Evolutionary conservation across 2,113 vertebrate genomes (phyloP).

Genomic region (Alces alces): DNA sequence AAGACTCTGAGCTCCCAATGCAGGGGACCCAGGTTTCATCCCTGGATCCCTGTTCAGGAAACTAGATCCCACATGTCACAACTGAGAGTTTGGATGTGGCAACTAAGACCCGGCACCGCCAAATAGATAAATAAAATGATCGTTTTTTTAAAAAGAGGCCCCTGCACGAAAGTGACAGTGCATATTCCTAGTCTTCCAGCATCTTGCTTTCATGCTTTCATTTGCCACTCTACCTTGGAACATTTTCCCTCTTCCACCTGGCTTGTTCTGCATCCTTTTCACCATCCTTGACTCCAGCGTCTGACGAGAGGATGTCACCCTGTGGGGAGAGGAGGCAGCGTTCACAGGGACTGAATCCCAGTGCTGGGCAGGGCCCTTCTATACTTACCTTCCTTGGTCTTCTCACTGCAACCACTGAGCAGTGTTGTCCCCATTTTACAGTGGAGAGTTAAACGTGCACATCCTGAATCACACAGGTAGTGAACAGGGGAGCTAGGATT

Average conservation of each 20-base stretch:
- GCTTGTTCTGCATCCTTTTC: not conserved
- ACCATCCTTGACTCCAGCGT: not conserved
- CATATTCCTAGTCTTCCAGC: rapidly evolving
- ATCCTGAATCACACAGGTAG: not conserved
- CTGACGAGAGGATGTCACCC: no score
- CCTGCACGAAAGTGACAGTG: no score
- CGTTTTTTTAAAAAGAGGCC: not conserved
- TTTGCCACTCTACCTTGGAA: not conserved
- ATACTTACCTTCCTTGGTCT: rapidly evolving
- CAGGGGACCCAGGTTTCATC: not conserved
- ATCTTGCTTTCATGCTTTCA: rapidly evolving
- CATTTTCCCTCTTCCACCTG: not conserved
- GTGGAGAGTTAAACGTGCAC: not conserved
- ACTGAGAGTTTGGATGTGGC: not conserved
- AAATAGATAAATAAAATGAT: not conserved
- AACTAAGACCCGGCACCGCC: not conserved
- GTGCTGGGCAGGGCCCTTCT: not conserved
- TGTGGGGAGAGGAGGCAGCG: not conserved
- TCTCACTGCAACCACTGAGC: not conserved
- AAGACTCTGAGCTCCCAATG: not conserved
- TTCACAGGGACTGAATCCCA: no score
- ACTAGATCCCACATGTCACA: not conserved
- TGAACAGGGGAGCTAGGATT: not conserved
- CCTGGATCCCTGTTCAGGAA: not conserved
- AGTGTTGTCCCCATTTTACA: not conserved